Evolutionary conservation across 2,797 vertebrate species (phyloP).

Genomic region (Anolis apletophallus): DNA sequence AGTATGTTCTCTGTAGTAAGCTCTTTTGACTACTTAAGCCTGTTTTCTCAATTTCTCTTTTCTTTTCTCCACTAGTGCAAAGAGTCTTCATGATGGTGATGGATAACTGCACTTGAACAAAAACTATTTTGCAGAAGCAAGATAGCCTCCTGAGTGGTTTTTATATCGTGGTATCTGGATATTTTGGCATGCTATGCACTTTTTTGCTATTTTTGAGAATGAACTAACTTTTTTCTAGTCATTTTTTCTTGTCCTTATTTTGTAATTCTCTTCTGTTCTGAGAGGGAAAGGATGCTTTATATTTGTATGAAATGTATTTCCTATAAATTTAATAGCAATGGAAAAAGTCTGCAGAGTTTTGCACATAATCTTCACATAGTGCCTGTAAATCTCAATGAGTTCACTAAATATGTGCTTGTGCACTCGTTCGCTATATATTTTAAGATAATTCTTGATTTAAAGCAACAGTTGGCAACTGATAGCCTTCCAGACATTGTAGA

Average conservation of each 20-base stretch:
- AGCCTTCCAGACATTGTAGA: not conserved
- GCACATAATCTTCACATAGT: constrained; percentile 78
- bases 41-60: constrained; percentile 1
- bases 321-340: constrained; percentile 67
- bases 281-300: constrained; percentile 76
- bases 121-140: constrained; percentile 59
- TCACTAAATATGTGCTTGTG: constrained; percentile 39
- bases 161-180: constrained; percentile 55
- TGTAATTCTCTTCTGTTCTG: constrained; percentile 68
- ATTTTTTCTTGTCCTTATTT: constrained; percentile 57
- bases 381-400: constrained; percentile 73
- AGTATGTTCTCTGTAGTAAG: not conserved
- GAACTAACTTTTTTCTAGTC: constrained; percentile 50
- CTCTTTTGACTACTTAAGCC: not conserved
- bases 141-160: constrained; percentile 67
- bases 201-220: constrained; percentile 60
- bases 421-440: constrained; percentile 18
- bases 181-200: constrained; percentile 54
- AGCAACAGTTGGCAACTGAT: not conserved
- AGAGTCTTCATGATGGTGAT: constrained; percentile 59
- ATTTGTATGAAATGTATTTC: constrained; percentile 78
- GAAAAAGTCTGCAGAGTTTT: constrained; percentile 75
- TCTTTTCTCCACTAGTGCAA: constrained; percentile 21
- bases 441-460: constrained; percentile 20
- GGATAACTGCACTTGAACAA: constrained; percentile 71